These are phyloP conservation scores for Agonopterix subpropinquella DNA, from an alignment of 2,888 invertebrate genomes.

Conservation along the genomic window DNA sequence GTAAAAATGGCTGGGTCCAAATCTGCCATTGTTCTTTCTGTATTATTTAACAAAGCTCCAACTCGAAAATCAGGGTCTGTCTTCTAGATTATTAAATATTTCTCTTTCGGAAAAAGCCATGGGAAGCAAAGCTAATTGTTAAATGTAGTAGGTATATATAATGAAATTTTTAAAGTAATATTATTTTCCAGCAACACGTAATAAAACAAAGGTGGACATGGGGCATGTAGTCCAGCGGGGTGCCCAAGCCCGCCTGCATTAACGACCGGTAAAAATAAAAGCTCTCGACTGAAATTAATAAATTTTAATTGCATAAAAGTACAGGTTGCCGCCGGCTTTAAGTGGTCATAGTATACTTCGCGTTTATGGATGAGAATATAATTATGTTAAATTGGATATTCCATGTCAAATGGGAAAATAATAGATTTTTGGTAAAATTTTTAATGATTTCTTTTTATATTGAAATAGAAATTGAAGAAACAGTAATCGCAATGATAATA, in stretches of 20 bases:
- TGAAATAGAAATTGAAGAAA: neutral
- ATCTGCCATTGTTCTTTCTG: too few species aligned
- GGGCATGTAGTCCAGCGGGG: conserved; percentile 14
- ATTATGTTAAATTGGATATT: conserved; percentile 14
- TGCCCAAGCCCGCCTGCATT: conserved; percentile 19
- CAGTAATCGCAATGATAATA: neutral
- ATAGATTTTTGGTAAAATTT: neutral
- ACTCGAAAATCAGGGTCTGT: too few species aligned
- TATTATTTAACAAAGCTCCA: neutral
- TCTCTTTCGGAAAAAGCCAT: too few species aligned
- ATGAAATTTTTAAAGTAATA: neutral
- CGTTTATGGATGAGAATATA: conserved; percentile 7
- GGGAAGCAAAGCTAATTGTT: too few species aligned
- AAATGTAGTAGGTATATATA: too few species aligned
- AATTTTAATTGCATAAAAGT: conserved; percentile 54
- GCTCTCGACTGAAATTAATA: conserved; percentile 46
- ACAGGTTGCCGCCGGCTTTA: conserved; percentile 36
- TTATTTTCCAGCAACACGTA: conserved; percentile 22
- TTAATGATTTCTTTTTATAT: neutral
- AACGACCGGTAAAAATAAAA: conserved; percentile 44
- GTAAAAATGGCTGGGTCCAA: too few species aligned
- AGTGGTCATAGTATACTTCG: conserved; percentile 28
- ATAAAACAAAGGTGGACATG: conserved; percentile 17
- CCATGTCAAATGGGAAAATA: neutral
- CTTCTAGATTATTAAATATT: too few species aligned